phyloP scores from a whole-genome alignment of 2,888 invertebrate genomes.

The Leistus spinibarbis region DNA sequence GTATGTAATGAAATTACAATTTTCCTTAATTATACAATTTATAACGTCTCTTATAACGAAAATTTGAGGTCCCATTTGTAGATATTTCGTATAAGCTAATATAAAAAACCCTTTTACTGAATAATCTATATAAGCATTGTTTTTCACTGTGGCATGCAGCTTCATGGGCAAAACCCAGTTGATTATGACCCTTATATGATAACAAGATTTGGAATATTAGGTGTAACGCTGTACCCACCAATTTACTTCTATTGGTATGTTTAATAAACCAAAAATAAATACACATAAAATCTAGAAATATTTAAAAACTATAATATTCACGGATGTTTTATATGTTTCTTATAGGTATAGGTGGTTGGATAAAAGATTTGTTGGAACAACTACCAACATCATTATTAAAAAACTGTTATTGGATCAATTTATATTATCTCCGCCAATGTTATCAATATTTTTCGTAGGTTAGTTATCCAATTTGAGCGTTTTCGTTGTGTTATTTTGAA shows the following conservation, averaged over 20 bases:
- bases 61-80: too few species aligned
- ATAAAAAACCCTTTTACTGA: too few species aligned
- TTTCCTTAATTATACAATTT: too few species aligned
- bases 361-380: constrained; percentile 68
- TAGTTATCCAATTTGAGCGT: constrained; percentile 51
- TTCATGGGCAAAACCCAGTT: constrained; percentile 42
- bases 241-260: constrained; percentile 49
- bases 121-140: constrained; percentile 13
- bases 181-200: constrained; percentile 47
- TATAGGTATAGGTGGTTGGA: constrained; percentile 83
- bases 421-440: constrained; percentile 72
- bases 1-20: not conserved
- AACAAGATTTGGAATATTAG: constrained; percentile 47
- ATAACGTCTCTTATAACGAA: too few species aligned
- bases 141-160: constrained; percentile 41
- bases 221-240: constrained; percentile 47
- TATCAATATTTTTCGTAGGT: constrained; percentile 76
- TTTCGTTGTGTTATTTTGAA: too few species aligned
- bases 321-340: constrained; percentile 41
- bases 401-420: constrained; percentile 81
- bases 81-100: too few species aligned
- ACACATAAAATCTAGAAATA: constrained; percentile 36
- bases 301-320: not conserved
- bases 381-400: constrained; percentile 65
- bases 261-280: constrained; percentile 24